Evolutionary conservation across 2,797 vertebrate species (phyloP).

Genomic region (Pangasius sanitwongsei): DNA sequence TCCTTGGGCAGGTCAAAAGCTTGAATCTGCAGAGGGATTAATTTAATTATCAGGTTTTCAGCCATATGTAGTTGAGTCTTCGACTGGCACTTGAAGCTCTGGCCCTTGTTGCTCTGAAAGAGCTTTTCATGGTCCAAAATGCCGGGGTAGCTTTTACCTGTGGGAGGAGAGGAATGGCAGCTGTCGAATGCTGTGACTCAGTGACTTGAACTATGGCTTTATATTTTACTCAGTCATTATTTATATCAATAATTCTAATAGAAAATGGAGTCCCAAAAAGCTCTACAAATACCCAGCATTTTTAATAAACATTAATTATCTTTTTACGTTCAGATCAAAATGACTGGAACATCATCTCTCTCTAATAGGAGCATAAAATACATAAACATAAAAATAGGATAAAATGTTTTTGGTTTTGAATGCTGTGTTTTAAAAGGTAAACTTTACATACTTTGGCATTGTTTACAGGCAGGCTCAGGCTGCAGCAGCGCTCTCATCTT

Average conservation of each 20-base stretch:
- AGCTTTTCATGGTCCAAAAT: constrained; percentile 62
- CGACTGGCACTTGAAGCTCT: constrained; percentile 82
- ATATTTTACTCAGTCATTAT: not conserved
- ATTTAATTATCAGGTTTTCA: constrained; percentile 71
- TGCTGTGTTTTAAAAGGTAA: not conserved
- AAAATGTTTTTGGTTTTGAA: not conserved
- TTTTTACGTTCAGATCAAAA: not conserved
- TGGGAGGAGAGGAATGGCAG: not conserved
- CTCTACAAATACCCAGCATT: not conserved
- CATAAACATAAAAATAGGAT: not conserved
- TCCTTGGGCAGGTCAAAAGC: constrained; percentile 76
- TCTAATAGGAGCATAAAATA: not conserved
- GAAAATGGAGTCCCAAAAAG: not conserved
- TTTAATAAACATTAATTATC: not conserved
- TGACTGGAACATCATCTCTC: not conserved
- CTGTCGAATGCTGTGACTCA: not conserved
- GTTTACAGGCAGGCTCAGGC: constrained; percentile 72
- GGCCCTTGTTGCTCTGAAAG: constrained; percentile 71
- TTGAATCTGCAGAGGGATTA: constrained; percentile 80
- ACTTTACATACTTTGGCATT: constrained; percentile 60
- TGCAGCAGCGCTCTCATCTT: constrained; percentile 68
- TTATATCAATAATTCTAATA: not conserved
- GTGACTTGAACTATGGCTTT: not conserved
- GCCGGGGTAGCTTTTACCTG: constrained; percentile 74
- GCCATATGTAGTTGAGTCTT: constrained; percentile 70